Conservation (phyloP, 2,113 vertebrate species). For the Copsychus sechellarum region DNA sequence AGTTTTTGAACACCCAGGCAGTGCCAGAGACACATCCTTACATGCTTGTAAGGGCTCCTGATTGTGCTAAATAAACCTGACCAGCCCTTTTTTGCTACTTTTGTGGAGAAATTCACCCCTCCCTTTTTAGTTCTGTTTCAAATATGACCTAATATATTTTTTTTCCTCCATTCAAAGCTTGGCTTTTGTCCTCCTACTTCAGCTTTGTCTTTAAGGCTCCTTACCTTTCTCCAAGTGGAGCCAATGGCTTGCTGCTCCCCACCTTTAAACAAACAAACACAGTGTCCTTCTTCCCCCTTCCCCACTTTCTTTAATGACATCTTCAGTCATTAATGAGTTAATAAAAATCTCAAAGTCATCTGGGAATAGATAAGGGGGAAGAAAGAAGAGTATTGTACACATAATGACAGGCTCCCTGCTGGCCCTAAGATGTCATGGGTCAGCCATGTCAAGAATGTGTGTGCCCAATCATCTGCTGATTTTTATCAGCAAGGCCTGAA, state of each 20-base stretch:
- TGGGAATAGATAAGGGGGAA: constrained; percentile 91
- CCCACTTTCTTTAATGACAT: constrained; percentile 83
- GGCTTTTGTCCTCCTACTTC: neutral
- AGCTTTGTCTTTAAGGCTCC: neutral
- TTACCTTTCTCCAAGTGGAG: neutral
- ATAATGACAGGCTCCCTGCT: constrained; percentile 91
- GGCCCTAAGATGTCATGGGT: constrained; percentile 95
- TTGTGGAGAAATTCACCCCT: neutral
- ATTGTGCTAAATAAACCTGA: neutral
- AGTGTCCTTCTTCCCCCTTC: neutral
- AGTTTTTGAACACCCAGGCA: neutral
- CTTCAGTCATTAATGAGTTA: constrained; percentile 97
- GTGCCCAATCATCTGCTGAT: constrained; percentile 97
- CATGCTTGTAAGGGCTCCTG: neutral
- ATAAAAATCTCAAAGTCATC: constrained; percentile 99
- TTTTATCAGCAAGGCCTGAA: constrained; percentile 91
- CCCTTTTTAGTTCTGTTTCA: neutral
- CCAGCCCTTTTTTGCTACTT: neutral
- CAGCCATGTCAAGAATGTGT: constrained; percentile 99
- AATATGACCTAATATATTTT: neutral
- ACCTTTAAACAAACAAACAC: constrained; percentile 63
- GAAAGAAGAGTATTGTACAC: constrained; percentile 92
- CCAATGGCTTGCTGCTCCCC: neutral
- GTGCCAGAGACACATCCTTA: neutral
- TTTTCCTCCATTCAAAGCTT: neutral